These are phyloP conservation scores for Thunnus albacares DNA, from an alignment of 2,797 vertebrate genomes.

Conservation along the genomic window DNA sequence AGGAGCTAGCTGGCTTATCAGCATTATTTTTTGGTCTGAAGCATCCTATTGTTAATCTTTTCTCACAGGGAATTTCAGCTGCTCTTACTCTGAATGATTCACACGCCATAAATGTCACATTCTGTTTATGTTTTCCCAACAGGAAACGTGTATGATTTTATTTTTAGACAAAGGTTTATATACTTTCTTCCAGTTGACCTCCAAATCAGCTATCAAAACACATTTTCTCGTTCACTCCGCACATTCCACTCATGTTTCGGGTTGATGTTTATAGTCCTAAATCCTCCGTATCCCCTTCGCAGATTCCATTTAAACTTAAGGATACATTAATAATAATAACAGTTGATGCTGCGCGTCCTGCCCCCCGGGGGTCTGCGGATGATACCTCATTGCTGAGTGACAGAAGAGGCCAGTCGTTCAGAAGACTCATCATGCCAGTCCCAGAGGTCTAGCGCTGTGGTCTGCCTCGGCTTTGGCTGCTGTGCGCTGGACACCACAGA, in stretches of 20 bases:
- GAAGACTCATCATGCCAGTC: constrained; percentile 59
- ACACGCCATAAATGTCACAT: constrained; percentile 39
- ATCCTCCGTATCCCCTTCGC: constrained; percentile 42
- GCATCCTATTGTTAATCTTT: constrained; percentile 42
- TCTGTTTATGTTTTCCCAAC: constrained; percentile 36
- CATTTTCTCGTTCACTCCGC: constrained; percentile 60
- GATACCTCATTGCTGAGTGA: constrained; percentile 70
- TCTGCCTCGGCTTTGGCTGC: constrained; percentile 70
- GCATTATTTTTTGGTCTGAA: constrained; percentile 48
- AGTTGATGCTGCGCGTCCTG: constrained; percentile 59
- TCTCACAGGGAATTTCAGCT: constrained; percentile 18
- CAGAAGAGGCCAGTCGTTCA: constrained; percentile 57
- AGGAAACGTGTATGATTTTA: constrained; percentile 36
- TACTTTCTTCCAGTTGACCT: constrained; percentile 52
- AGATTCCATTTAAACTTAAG: constrained; percentile 51
- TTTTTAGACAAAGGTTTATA: constrained; percentile 47
- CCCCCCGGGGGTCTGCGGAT: constrained; percentile 52
- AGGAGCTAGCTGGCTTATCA: constrained; percentile 37
- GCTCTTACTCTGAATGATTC: constrained; percentile 29
- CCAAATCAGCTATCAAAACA: constrained; percentile 57
- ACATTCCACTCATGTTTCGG: constrained; percentile 67
- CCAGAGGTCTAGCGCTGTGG: constrained; percentile 63
- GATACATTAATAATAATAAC: constrained; percentile 67
- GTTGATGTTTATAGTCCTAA: constrained; percentile 59
- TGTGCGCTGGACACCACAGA: constrained; percentile 65